These are phyloP conservation scores for Desoria tigrina DNA, from an alignment of 2,888 invertebrate species.

Conservation along the genomic window DNA sequence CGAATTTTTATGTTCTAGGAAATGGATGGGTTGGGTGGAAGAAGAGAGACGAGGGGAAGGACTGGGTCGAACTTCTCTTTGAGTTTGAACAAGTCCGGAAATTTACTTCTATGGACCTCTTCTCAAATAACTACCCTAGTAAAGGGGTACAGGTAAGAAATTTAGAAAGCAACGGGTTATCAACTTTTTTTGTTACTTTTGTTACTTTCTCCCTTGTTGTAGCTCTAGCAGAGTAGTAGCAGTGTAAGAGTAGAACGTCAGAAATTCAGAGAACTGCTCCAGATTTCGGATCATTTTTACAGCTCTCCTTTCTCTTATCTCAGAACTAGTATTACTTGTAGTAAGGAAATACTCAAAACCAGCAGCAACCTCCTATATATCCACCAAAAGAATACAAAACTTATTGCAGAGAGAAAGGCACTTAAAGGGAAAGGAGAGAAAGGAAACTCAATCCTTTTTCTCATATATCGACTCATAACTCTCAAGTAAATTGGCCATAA, in stretches of 20 bases:
- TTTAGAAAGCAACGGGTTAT: not conserved
- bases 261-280: not conserved
- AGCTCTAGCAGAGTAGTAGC: no score
- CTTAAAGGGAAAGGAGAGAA: not conserved
- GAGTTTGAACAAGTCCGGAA: slow-evolving; percentile 72
- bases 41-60: slow-evolving; percentile 67
- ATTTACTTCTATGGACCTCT: slow-evolving; percentile 72
- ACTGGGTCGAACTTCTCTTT: slow-evolving; percentile 73
- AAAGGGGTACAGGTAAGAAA: slow-evolving; percentile 71
- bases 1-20: slow-evolving; percentile 59
- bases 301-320: not conserved
- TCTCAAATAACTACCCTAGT: slow-evolving; percentile 74
- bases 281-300: slow-evolving; percentile 14
- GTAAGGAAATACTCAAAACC: no score
- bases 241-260: no score
- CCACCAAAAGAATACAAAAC: not conserved
- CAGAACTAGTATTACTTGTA: no score
- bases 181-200: not conserved
- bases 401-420: not conserved
- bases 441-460: slow-evolving; percentile 7
- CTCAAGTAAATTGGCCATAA: slow-evolving; percentile 40
- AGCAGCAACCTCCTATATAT: no score
- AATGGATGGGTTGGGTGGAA: slow-evolving; percentile 85
- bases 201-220: not conserved
- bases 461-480: slow-evolving; percentile 26